Evolutionary conservation across 2,797 vertebrate species (phyloP).

Genomic region (Champsocephalus gunnari): DNA sequence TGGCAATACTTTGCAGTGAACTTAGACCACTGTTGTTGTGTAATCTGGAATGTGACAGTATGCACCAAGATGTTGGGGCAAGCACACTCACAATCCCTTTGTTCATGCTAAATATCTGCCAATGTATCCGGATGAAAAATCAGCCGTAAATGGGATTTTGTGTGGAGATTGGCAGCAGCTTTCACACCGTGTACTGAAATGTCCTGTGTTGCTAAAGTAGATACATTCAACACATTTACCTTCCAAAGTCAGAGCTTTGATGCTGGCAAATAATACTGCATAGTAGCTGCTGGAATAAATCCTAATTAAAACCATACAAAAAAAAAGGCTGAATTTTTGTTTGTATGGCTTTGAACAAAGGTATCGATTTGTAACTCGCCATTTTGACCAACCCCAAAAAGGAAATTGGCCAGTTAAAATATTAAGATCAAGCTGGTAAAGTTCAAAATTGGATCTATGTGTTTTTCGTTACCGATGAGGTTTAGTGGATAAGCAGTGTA

Average conservation of each 20-base stretch:
- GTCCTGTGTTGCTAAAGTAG: constrained; percentile 8
- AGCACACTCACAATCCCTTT: not conserved
- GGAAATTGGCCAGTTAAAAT: not conserved
- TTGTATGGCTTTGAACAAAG: not conserved
- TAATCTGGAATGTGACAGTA: constrained; percentile 35
- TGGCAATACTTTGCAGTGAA: not conserved
- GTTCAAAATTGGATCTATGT: not conserved
- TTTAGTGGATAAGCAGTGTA: constrained; percentile 6
- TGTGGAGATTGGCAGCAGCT: constrained; percentile 14
- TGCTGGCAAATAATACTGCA: constrained; percentile 14
- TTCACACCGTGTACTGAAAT: constrained; percentile 31
- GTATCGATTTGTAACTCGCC: not conserved
- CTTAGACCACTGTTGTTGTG: constrained; percentile 1
- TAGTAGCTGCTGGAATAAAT: constrained; percentile 10
- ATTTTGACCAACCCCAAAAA: not conserved
- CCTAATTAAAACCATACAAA: not conserved
- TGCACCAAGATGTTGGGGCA: constrained; percentile 19
- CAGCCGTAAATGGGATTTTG: not conserved
- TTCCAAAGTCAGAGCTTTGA: constrained; percentile 21
- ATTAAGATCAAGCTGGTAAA: constrained; percentile 1
- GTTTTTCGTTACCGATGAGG: not conserved
- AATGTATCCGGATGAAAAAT: not conserved
- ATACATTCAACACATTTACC: constrained; percentile 12
- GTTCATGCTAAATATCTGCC: constrained; percentile 1
- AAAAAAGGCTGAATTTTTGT: not conserved